Evolutionary conservation across 2,113 vertebrate genomes (phyloP).

Genomic region (Cyprinodon brontotheroides): DNA sequence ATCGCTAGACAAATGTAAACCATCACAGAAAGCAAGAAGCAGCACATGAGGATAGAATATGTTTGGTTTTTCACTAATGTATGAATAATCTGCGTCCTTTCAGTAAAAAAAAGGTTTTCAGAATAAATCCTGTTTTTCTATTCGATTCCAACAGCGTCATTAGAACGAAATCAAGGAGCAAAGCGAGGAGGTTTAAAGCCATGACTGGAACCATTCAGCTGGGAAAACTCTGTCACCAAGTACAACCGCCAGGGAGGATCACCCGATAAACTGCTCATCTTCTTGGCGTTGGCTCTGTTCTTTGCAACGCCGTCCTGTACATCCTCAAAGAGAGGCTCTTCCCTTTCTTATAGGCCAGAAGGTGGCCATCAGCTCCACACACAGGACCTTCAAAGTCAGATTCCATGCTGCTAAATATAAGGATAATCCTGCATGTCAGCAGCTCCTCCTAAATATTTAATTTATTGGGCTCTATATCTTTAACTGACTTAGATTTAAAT

Average conservation of each 20-base stretch:
- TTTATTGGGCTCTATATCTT: not conserved
- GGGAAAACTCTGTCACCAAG: conserved; percentile 96
- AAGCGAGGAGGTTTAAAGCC: conserved; percentile 95
- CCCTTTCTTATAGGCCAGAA: conserved; percentile 84
- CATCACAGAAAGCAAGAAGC: too few relatives aligned
- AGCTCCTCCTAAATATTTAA: conserved; percentile 4
- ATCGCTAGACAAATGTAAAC: too few relatives aligned
- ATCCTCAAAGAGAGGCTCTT: conserved; percentile 97
- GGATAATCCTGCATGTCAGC: not conserved
- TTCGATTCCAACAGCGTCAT: conserved; percentile 87
- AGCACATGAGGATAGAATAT: too few relatives aligned
- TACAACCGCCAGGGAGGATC: conserved; percentile 95
- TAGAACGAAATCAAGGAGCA: conserved; percentile 91
- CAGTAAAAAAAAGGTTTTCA: not conserved
- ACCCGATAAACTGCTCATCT: conserved; percentile 97
- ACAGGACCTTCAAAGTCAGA: not conserved
- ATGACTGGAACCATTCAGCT: conserved; percentile 97
- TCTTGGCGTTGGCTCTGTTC: conserved; percentile 93
- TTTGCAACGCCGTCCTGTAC: conserved; percentile 93
- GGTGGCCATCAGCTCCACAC: not conserved
- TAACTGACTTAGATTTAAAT: not conserved
- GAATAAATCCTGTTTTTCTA: not conserved
- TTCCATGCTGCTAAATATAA: not conserved
- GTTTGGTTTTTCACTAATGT: not conserved
- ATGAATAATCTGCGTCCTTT: not conserved